phyloP scores from a whole-genome alignment of 2,797 vertebrate genomes.

The Sebastiscus albofasciatus region DNA sequence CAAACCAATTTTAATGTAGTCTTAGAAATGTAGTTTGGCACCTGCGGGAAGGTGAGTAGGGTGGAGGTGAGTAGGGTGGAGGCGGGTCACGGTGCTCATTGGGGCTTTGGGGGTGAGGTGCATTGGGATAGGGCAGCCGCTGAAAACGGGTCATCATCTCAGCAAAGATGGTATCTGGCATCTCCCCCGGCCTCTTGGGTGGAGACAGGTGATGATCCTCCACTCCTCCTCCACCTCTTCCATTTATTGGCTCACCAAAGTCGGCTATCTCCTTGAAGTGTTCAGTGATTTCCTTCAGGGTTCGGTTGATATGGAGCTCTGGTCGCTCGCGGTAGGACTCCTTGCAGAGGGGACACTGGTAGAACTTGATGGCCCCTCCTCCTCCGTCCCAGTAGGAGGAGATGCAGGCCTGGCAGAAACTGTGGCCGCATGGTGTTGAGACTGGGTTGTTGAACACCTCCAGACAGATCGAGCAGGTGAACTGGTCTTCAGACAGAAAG shows the following conservation, averaged over 20 bases:
- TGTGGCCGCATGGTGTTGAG: constrained; percentile 89
- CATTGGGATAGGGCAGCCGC: not conserved
- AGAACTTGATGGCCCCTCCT: constrained; percentile 24
- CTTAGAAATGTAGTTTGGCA: constrained; percentile 4
- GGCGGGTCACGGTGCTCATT: constrained; percentile 1
- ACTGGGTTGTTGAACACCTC: constrained; percentile 77
- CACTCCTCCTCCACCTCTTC: not conserved
- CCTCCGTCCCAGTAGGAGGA: constrained; percentile 75
- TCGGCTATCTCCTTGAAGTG: constrained; percentile 77
- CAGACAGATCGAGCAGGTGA: constrained; percentile 85
- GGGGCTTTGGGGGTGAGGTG: not conserved
- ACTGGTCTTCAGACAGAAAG: constrained; percentile 82
- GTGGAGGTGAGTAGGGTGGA: constrained; percentile 53
- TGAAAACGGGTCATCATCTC: constrained; percentile 81
- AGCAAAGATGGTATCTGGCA: constrained; percentile 66
- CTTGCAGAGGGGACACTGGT: constrained; percentile 84
- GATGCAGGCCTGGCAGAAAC: constrained; percentile 86
- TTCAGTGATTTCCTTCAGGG: constrained; percentile 83
- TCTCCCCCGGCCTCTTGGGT: constrained; percentile 14
- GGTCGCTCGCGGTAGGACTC: constrained; percentile 70
- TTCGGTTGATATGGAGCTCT: constrained; percentile 82
- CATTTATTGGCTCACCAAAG: accelerated
- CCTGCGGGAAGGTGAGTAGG: constrained; percentile 52
- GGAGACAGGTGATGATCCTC: not conserved
- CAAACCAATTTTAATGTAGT: not conserved